These are phyloP conservation scores for Napeogenes inachia DNA, from an alignment of 2,888 invertebrate genomes.

Conservation along the genomic window DNA sequence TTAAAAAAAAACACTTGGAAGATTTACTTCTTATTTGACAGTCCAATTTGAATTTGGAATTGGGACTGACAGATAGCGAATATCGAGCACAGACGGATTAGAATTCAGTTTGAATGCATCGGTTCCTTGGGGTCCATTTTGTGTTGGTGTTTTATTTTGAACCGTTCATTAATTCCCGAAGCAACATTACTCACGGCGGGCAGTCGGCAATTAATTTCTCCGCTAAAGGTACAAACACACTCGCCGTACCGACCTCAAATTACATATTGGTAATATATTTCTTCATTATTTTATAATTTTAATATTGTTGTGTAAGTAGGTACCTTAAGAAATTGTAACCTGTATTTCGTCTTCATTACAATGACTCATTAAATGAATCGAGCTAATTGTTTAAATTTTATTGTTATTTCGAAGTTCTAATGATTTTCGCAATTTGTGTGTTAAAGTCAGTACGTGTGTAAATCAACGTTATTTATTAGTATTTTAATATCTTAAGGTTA, in stretches of 20 bases:
- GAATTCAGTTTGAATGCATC: constrained; percentile 14
- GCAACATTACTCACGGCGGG: constrained; percentile 18
- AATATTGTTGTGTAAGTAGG: too few relatives aligned
- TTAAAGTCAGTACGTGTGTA: too few relatives aligned
- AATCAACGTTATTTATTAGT: too few relatives aligned
- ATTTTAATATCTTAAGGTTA: too few relatives aligned
- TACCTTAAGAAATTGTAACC: too few relatives aligned
- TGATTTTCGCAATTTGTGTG: too few relatives aligned
- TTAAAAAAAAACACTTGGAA: constrained; percentile 25
- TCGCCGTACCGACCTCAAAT: not conserved
- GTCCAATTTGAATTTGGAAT: constrained; percentile 63
- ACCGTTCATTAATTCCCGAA: constrained; percentile 19
- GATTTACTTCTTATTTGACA: constrained; percentile 43
- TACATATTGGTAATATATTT: not conserved
- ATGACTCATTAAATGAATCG: too few relatives aligned
- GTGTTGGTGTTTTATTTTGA: constrained; percentile 13
- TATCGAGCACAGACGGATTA: constrained; percentile 19
- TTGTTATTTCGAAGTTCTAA: too few relatives aligned
- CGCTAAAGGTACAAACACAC: not conserved
- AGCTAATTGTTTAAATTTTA: too few relatives aligned
- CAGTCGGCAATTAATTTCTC: constrained; percentile 31
- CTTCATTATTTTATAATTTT: too few relatives aligned
- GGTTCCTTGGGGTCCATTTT: constrained; percentile 16
- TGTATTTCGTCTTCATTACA: too few relatives aligned
- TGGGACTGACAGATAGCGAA: constrained; percentile 41